Conservation (phyloP, 2,888 invertebrate genomes). For the Tipula unca region DNA sequence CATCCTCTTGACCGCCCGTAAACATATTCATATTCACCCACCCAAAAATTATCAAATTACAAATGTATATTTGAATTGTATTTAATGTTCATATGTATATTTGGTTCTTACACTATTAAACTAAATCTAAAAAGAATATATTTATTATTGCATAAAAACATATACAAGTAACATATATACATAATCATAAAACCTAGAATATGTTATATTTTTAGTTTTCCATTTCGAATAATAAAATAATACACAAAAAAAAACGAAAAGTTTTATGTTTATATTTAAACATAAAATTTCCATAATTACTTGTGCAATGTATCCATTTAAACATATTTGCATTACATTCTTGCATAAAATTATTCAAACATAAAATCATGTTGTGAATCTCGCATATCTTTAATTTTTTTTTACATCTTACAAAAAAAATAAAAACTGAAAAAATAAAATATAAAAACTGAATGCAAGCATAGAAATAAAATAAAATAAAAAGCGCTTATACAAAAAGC, state of each 20-base stretch:
- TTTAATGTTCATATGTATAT: background rate
- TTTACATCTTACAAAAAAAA: background rate
- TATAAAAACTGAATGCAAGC: background rate
- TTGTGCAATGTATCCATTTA: background rate
- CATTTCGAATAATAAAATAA: background rate
- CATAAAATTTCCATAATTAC: conserved; percentile 8
- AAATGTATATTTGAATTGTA: background rate
- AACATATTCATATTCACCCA: background rate
- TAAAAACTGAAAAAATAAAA: background rate
- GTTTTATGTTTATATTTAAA: background rate
- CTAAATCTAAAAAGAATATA: background rate
- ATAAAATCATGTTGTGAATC: conserved; percentile 8
- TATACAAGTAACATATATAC: background rate
- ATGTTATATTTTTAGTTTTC: background rate
- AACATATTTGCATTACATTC: background rate
- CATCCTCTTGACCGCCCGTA: background rate
- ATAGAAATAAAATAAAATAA: background rate
- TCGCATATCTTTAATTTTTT: background rate
- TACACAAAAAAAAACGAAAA: background rate
- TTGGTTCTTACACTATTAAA: background rate
- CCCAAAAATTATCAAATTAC: background rate
- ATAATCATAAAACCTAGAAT: background rate
- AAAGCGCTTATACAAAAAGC: background rate
- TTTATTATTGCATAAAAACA: background rate
- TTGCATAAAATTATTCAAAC: background rate